Evolutionary conservation across 2,888 invertebrate species (phyloP), one percentile per base, ranked within the genome.

Genomic region (Eilema sororculum): DNA sequence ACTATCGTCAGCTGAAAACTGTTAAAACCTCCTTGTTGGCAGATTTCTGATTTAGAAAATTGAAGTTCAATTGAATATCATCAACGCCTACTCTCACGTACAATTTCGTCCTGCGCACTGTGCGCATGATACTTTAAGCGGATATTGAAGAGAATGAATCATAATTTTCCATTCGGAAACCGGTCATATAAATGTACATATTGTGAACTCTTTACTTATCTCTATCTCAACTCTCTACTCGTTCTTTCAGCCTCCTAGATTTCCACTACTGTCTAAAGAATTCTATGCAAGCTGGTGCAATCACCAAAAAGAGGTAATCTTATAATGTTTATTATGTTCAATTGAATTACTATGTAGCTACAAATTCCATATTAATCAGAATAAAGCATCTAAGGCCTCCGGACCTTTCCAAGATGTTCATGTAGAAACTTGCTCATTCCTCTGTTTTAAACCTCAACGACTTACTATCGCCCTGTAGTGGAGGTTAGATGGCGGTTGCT

Each of bases 281-380:
- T 91, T 91, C 78, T 95, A 95, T 75, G 79, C 86, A 46, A 82
- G 86, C 80, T 95, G 95, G 95, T 91, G 91, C 77, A 94, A 91
- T 76, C 95, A 95, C 83, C 89, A 87, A 62, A 95, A 93, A 85
- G 92, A 94, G 89, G 95, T 93, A 84, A 69, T 22, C 69, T 61
- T 22, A 9, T 46, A 24, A 24, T 10, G 4, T 22, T 13, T 22
- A 24, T n/a, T n/a, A n/a, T n/a, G n/a, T n/a, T n/a, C n/a, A n/a
- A n/a, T n/a, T n/a, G n/a, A n/a, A n/a, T n/a, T n/a, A 25, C 2
- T 59, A 41, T 22, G 25, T n/a, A n/a, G n/a, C 22, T 37, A 1
- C 33, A 0, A 37, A 37, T 37, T 37, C 33, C n/a, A n/a, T n/a
- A n/a, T n/a, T n/a, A n/a, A n/a, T n/a, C n/a, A n/a, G n/a, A n/a